Conservation (phyloP, 2,797 vertebrate species). For the Falco naumanni region DNA sequence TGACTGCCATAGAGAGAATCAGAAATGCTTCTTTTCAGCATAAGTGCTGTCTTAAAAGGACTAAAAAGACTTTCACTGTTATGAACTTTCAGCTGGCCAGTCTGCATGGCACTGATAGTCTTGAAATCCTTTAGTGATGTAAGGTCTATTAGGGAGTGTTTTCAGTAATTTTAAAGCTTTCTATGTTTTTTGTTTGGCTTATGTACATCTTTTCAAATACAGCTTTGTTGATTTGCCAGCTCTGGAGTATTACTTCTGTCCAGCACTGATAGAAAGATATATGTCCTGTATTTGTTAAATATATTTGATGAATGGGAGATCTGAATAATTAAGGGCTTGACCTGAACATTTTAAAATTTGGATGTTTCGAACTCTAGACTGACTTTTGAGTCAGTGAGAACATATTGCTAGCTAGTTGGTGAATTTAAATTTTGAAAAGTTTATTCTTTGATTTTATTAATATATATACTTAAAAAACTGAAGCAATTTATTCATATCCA, state of each 20-base stretch:
- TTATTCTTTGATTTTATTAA: not conserved
- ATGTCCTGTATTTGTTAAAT: not conserved
- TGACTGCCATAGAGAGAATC: not conserved
- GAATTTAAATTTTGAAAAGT: not conserved
- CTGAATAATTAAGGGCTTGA: not conserved
- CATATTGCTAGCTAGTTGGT: not conserved
- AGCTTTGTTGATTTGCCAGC: not conserved
- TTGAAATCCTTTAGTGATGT: not conserved
- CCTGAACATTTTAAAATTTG: not conserved
- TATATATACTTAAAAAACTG: not conserved
- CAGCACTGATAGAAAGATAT: not conserved
- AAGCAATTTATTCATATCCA: not conserved
- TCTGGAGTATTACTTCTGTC: not conserved
- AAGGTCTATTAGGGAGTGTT: not conserved
- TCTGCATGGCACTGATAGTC: not conserved
- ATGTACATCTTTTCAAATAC: not conserved
- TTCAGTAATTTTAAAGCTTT: not conserved
- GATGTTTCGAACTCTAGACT: not conserved
- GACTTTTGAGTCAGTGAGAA: not conserved
- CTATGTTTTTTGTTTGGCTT: not conserved
- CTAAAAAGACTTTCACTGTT: not conserved
- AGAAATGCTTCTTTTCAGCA: not conserved
- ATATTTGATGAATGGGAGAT: not conserved
- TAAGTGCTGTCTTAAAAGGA: not conserved
- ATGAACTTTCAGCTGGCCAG: not conserved